Base-by-base conservation (phyloP, 2,797 vertebrate genomes). In the Pangasius mekongensis region DNA sequence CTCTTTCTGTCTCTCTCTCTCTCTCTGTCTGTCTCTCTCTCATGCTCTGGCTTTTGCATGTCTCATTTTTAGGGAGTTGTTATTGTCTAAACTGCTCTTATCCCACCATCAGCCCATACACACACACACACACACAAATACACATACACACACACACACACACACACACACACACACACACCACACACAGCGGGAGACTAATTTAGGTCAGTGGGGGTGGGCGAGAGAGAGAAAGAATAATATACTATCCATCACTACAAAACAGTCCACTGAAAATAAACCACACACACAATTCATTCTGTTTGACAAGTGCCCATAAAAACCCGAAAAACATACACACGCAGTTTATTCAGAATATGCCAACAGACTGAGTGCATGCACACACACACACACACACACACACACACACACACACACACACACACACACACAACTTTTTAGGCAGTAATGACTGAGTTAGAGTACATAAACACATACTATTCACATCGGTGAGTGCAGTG, bases 191-290 rank as follows among this genome's bases (percentile, higher is more conserved):
- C 88, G 88, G 95, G 93, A 92, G 94, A 94, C 94, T 95, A 95
- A 96, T 96, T 95, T 96, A 94, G 95, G 95, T 96, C 95, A 95
- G 92, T 93, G 94, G 92, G 88, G 92, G 92, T 92, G 94, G 93
- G 90, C 92, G 85, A 92, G 85, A 91, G 88, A 80, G 90, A 84
- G 76, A 86, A 87, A 89, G 83, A 87, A 91, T 86, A 80, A 43
- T 43, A 81, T 66, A 80, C 86, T 22, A 54, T 67, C 64, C 49
- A 81, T 66, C 60, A 78, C 4, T 3, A 67, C 24, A 52, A 86
- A 80, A 81, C 47, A 36, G 77, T 80, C 30, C 3, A 30, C 74
- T 78, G 74, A 78, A 78, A 78, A 78, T 77, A 67, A 67, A 10
- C 30, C 33, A 56, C 56, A 84, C 49, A 71, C 83, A 81, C 0